Evolutionary conservation across 2,113 vertebrate genomes (phyloP), one percentile per base, ranked within the genome.

Genomic region (Hippocampus guttulatus): DNA sequence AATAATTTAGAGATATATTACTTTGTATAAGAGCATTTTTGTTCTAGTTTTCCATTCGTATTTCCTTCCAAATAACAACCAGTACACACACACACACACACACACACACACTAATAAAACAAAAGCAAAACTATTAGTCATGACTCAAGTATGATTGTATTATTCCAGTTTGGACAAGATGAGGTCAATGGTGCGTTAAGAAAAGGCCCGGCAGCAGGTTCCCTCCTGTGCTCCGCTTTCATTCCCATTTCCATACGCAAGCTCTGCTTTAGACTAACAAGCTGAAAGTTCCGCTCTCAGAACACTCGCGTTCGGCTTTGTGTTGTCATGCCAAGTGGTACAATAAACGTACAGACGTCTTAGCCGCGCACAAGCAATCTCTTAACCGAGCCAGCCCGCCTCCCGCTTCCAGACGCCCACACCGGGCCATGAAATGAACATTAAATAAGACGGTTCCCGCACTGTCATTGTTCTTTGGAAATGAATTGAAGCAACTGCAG

Each of bases 391-490:
- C 81, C 81, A 75, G 83, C 69, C 64, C 65, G 69, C 77, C 83
- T 84, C 79, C 82, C 77, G 84, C 84, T 81, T 81, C 79, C 79
- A 20, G 77, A 89, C 81, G 71, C 86, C 88, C 84, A 89, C 88
- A 78, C 78, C 58, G 75, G 68, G 80, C 81, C 76, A 85, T 86
- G 82, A 87, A 88, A 87, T 79, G 86, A 85, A 86, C 85, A 89
- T 90, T 79, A 82, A 88, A 85, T 77, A 76, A 84, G 77, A 85
- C 75, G 27, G 76, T 78, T 82, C 82, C 79, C 81, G 78, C 77
- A 73, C 74, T 84, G 83, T 90, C 89, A 90, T 87, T 90, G 88
- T 85, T 88, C 77, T 82, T 85, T 84, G 73, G 80, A 86, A 86
- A 85, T 75, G 84, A 92, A 87, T 84, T 79, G 80, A 84, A 79